These are phyloP conservation scores for Drusus annulatus DNA, from an alignment of 1,140 invertebrate genomes.

Conservation along the genomic window DNA sequence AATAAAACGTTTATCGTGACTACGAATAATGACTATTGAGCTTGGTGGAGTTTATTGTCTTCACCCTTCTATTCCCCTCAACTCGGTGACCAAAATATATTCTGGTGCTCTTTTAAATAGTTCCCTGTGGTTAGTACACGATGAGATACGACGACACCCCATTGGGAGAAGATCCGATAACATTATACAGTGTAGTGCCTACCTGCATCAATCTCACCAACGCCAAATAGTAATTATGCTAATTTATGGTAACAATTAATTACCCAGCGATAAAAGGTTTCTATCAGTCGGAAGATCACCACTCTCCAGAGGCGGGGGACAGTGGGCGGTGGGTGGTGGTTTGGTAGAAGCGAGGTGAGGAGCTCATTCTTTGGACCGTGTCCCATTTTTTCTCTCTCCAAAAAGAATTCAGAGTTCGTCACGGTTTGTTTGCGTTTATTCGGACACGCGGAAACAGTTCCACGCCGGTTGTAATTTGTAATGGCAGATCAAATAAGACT, in stretches of 20 bases:
- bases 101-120: no score
- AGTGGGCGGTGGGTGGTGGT: background rate
- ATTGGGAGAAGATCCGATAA: conserved; percentile 4
- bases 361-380: conserved; percentile 6
- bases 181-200: background rate
- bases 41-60: no score
- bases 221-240: conserved; percentile 20
- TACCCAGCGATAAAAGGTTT: background rate
- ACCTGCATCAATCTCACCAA: conserved; percentile 13
- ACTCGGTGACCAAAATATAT: no score
- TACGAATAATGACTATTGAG: no score
- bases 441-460: no score
- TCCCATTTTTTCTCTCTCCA: background rate
- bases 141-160: background rate
- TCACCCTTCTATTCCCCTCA: no score
- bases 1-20: no score
- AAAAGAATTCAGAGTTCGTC: conserved; percentile 5
- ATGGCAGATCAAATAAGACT: no score
- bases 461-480: no score
- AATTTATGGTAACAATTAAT: conserved; percentile 19
- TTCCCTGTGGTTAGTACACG: no score
- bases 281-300: background rate
- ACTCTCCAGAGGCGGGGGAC: no score
- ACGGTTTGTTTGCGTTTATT: background rate
- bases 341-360: background rate